A percentile compares a stretch with the other conserved stretches of the same genome.
Conservation (phyloP, 2,113 vertebrate genomes). For the Pollachius pollachius region DNA sequence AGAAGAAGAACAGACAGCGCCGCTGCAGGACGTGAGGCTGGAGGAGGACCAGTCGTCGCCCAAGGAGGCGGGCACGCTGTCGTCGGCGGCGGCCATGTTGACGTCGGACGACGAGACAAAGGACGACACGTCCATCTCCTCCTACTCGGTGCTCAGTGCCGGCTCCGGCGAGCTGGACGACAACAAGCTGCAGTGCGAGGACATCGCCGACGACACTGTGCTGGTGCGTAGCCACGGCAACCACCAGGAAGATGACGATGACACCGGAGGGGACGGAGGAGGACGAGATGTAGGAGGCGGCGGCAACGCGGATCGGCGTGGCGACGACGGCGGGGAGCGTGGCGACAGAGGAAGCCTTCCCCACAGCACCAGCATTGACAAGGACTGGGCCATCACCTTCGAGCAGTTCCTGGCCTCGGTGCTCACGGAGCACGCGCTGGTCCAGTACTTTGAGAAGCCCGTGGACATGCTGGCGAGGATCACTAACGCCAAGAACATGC, state of each 20-base stretch:
- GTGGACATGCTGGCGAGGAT: slow-evolving; percentile 86
- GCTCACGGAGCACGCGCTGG: slow-evolving; percentile 90
- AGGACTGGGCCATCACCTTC: slow-evolving; percentile 96
- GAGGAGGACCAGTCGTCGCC: slow-evolving; percentile 84
- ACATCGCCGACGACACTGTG: slow-evolving; percentile 92
- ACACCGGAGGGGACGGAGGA: no score
- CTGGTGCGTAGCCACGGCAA: slow-evolving; percentile 71
- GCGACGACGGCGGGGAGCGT: slow-evolving; percentile 8
- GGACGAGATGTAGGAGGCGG: neutral
- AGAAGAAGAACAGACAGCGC: slow-evolving; percentile 33
- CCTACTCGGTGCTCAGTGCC: slow-evolving; percentile 93
- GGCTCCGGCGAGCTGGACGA: slow-evolving; percentile 92
- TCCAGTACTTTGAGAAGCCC: slow-evolving; percentile 93
- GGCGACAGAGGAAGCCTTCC: slow-evolving; percentile 61
- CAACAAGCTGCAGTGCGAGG: slow-evolving; percentile 95
- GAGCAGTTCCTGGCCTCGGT: slow-evolving; percentile 96
- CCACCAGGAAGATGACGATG: no score
- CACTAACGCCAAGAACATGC: slow-evolving; percentile 88
- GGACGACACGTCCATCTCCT: slow-evolving; percentile 96
- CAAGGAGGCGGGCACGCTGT: slow-evolving; percentile 84
- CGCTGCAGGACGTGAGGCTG: slow-evolving; percentile 92
- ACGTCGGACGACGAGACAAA: slow-evolving; percentile 94
- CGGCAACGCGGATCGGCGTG: neutral
- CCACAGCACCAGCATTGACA: slow-evolving; percentile 86
- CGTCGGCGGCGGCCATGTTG: slow-evolving; percentile 84